These are phyloP conservation scores for Silurus glanis DNA, from an alignment of 2,113 vertebrate species.

Conservation along the genomic window DNA sequence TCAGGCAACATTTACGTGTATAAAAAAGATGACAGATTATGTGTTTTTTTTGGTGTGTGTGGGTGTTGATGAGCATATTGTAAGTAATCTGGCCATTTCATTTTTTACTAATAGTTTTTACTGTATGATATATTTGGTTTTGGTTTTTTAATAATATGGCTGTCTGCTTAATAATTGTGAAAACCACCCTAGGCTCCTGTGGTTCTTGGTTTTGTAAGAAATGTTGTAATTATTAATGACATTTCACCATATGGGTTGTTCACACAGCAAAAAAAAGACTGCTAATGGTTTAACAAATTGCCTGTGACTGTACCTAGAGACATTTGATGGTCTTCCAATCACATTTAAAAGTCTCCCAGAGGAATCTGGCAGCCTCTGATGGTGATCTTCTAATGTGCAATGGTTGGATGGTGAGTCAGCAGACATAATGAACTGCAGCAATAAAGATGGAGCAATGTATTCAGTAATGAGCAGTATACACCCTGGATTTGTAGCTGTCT, in stretches of 20 bases:
- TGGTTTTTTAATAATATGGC: background rate
- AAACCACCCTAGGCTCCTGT: background rate
- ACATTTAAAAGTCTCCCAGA: background rate
- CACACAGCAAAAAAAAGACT: background rate
- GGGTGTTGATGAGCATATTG: background rate
- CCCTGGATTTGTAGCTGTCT: slow-evolving; percentile 1
- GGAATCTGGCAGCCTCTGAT: background rate
- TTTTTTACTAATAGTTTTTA: background rate
- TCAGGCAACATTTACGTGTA: background rate
- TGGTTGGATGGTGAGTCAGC: background rate
- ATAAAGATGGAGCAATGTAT: slow-evolving; percentile 4
- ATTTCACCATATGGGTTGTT: background rate
- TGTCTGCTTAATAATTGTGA: background rate
- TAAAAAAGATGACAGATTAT: background rate
- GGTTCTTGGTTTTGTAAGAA: background rate
- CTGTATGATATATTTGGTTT: background rate
- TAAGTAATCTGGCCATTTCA: background rate
- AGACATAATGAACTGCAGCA: background rate
- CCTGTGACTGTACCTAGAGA: background rate
- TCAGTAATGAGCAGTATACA: background rate
- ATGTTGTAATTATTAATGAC: background rate
- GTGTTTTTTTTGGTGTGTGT: no score
- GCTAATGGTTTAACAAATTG: background rate
- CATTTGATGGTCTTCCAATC: background rate
- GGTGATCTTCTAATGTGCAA: background rate